phyloP scores from a whole-genome alignment of 2,113 vertebrate species.

The Erythrolamprus reginae region DNA sequence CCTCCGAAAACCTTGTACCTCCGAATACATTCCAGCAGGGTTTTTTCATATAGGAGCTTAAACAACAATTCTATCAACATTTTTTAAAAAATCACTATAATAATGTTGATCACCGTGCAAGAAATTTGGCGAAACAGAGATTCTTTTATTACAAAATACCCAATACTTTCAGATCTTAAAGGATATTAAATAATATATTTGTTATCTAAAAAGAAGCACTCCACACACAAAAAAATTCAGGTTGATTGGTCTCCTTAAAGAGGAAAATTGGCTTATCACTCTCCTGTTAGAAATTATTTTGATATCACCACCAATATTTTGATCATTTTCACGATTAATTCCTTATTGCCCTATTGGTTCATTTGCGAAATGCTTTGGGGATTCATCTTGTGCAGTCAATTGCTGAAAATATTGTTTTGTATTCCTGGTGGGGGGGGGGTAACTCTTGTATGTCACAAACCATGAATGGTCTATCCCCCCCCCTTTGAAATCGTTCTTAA shows the following conservation, averaged over 20 bases:
- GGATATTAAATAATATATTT: neutral
- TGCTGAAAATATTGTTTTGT: neutral
- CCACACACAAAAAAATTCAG: neutral
- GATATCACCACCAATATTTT: neutral
- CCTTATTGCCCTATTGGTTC: neutral
- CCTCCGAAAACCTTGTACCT: neutral
- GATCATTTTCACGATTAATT: neutral
- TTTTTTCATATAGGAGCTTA: neutral
- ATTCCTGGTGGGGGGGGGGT: neutral
- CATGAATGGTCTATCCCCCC: neutral
- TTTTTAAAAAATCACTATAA: neutral
- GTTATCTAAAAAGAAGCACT: neutral
- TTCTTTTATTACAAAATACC: neutral
- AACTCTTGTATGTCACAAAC: neutral
- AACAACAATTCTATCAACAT: neutral
- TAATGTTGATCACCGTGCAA: neutral
- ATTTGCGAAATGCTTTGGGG: neutral
- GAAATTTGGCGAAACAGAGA: neutral
- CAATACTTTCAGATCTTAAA: neutral
- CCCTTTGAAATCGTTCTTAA: neutral
- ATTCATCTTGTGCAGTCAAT: neutral
- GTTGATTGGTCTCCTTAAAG: neutral
- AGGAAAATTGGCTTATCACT: neutral
- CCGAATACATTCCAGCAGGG: neutral
- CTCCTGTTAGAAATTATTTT: neutral